Evolutionary conservation across 2,888 invertebrate genomes (phyloP).

Genomic region (Ormia ochracea): DNA sequence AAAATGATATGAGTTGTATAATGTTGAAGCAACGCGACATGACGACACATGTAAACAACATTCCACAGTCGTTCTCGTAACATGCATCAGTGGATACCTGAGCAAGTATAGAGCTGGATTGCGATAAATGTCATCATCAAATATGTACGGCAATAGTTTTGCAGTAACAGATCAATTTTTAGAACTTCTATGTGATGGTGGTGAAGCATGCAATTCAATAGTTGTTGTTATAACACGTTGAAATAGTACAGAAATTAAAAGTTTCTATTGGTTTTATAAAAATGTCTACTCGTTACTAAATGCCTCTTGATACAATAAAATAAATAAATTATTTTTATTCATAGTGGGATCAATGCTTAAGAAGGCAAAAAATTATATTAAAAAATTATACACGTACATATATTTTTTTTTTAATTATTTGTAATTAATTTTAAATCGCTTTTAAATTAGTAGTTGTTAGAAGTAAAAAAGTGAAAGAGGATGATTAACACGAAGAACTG

Average conservation of each 20-base stretch:
- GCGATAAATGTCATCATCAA: conserved; percentile 49
- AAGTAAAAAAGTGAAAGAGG: too few relatives aligned
- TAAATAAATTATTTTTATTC: too few relatives aligned
- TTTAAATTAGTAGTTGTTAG: too few relatives aligned
- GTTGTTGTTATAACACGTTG: not conserved
- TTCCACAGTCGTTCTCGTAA: conserved; percentile 22
- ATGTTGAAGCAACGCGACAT: conserved; percentile 38
- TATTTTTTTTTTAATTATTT: too few relatives aligned
- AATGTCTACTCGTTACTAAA: too few relatives aligned
- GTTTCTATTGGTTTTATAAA: not conserved
- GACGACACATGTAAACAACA: conserved; percentile 51
- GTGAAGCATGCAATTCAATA: not conserved
- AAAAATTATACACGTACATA: too few relatives aligned
- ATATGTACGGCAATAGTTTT: conserved; percentile 61
- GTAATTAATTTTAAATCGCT: too few relatives aligned
- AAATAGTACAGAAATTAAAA: not conserved
- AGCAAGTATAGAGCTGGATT: conserved; percentile 33
- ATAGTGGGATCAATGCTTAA: too few relatives aligned
- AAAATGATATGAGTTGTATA: conserved; percentile 62
- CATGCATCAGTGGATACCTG: conserved; percentile 41
- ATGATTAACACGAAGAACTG: too few relatives aligned
- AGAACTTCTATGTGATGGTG: conserved; percentile 29
- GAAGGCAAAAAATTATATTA: too few relatives aligned
- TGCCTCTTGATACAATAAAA: too few relatives aligned
- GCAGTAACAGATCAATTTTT: conserved; percentile 63